Base-by-base conservation (phyloP, 2,888 invertebrate genomes). In the Eueremaeus valkanovi region DNA sequence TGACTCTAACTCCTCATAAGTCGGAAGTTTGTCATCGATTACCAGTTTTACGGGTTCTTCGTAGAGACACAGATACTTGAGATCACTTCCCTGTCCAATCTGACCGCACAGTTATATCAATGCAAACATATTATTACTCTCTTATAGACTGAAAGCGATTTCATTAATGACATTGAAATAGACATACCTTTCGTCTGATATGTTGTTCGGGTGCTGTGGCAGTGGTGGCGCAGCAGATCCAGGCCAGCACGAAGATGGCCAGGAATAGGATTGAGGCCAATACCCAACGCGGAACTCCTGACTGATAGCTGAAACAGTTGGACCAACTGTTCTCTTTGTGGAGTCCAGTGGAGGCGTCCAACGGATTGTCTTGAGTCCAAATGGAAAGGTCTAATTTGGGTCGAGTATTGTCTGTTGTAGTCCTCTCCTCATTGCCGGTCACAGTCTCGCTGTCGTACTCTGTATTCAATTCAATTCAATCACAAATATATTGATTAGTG, bases 151-250 rank as follows among this genome's bases (percentile, higher is more conserved):
- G n/a, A n/a, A n/a, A n/a, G n/a, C n/a, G n/a, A n/a, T n/a, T n/a
- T n/a, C n/a, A n/a, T 51, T 21, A 21, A n/a, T n/a, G 21, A 51
- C n/a, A 51, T 21, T n/a, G 21, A 18, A 18, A 3, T 13, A 51
- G 51, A 3, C 5, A 16, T 51, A 63, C 70, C 66, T 58, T 68
- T 42, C 40, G 27, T 63, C 72, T 73, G 40, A 78, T 68, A 73
- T 76, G 75, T 16, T 78, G 78, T 66, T 77, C 76, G 11, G 77
- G 78, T 42, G 78, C 77, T 63, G 78, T 78, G 21, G 78, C 79
- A 45, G 77, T 76, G 16, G 78, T 75, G 51, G 77, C 77, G 73
- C 77, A 76, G 49, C 78, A 77, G 21, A 78, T 55, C 78, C 77
- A 78, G 49, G 77, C 72, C n/a, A 78, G 58, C 29, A 75, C 78